phyloP scores from a whole-genome alignment of 2,797 vertebrate species.

The Epinephelus awoara region DNA sequence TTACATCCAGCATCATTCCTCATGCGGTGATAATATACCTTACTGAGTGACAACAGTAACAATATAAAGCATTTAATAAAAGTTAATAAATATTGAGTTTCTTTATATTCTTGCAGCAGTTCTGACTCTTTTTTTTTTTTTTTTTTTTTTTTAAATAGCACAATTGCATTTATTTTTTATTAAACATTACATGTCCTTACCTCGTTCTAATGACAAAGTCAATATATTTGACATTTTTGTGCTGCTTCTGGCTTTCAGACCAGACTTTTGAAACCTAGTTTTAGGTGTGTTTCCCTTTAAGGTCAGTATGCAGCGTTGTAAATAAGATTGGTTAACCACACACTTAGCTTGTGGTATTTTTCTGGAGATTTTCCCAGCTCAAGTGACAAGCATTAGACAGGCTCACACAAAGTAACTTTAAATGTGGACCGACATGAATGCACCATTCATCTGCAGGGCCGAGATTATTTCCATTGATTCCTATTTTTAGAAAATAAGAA shows the following conservation, averaged over 20 bases:
- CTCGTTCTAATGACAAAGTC: not conserved
- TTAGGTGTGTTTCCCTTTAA: slow-evolving; percentile 18
- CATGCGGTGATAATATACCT: not conserved
- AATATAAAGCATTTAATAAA: not conserved
- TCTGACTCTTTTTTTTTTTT: not conserved
- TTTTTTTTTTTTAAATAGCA: too few species aligned
- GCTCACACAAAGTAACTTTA: slow-evolving; percentile 15
- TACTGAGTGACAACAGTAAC: not conserved
- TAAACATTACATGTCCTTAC: not conserved
- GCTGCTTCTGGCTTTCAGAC: not conserved
- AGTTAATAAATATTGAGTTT: not conserved
- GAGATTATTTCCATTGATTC: slow-evolving; percentile 4
- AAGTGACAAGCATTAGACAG: slow-evolving; percentile 45
- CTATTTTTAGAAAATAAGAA: slow-evolving; percentile 22
- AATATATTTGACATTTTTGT: not conserved
- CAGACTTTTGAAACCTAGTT: not conserved
- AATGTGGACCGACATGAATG: slow-evolving; percentile 32
- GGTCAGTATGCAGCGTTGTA: slow-evolving; percentile 28
- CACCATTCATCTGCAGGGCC: slow-evolving; percentile 27
- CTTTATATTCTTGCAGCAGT: not conserved
- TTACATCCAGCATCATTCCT: not conserved
- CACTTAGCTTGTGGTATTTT: slow-evolving; percentile 42
- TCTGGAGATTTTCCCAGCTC: slow-evolving; percentile 51
- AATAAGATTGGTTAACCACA: slow-evolving; percentile 46
- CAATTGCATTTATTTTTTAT: not conserved